Evolutionary conservation across 2,113 vertebrate genomes (phyloP), one percentile per base, ranked within the genome.

Genomic region (Cinclus mexicanus): DNA sequence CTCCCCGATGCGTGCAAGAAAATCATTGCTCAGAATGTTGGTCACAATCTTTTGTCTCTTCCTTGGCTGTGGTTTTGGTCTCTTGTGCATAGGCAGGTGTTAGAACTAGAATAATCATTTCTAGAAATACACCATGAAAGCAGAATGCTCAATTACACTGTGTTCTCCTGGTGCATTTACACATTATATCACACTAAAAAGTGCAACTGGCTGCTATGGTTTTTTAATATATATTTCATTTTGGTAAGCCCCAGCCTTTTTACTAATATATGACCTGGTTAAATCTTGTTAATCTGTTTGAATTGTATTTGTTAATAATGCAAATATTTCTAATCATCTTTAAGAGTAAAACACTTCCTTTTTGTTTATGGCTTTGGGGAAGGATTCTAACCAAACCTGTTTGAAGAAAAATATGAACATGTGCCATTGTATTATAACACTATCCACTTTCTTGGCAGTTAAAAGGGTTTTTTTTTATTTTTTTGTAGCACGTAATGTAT

Each of bases 381-480:
- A 97, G 96, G 96, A 95, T 95, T 96, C 93, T 96, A 97, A 98
- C 97, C 96, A 98, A 98, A 98, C 95, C 96, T 96, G 74, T 98
- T 98, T 98, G 97, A 97, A 98, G 97, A 97, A 97, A 98, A 98
- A 98, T 98, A 98, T 96, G 97, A 98, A 98, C 98, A 99, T 98
- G 98, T 99, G 98, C 98, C 98, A 99, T 99, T 99, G 98, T 99
- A 99, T 98, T 98, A 99, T 98, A 99, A 99, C 99, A 99, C 98
- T 99, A 99, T 98, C 98, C 98, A 98, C 98, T 98, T 99, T 98
- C 96, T 98, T 98, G 97, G 97, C 98, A 98, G 98, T 98, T 98
- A 98, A 97, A 97, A 37, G 35, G 35, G 94, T 97, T 91, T 95
- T 97, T 93, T 95, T 98, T 97, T 91, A 71, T 94, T 98, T 97